These are phyloP conservation scores for Ictalurus punctatus DNA, from an alignment of 2,113 vertebrate species.

Conservation along the genomic window DNA sequence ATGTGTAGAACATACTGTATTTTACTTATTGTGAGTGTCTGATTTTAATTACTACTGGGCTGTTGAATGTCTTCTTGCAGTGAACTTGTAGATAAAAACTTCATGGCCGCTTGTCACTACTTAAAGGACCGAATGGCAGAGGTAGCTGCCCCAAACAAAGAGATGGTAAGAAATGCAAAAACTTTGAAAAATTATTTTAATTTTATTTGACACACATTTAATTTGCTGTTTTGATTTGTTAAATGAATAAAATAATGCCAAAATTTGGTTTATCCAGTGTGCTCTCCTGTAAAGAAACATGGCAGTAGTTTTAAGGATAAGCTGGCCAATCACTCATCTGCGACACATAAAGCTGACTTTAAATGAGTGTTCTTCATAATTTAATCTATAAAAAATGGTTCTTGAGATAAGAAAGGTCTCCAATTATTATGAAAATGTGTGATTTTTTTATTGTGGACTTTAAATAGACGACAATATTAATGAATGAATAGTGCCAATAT, in stretches of 20 bases:
- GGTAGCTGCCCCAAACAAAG: conserved; percentile 77
- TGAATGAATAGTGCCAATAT: neutral
- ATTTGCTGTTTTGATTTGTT: neutral
- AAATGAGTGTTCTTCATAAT: neutral
- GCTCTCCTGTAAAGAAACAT: neutral
- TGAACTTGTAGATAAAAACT: conserved; percentile 81
- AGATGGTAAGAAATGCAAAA: conserved; percentile 77
- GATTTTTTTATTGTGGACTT: neutral
- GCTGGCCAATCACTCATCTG: neutral
- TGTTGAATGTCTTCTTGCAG: conserved; percentile 65
- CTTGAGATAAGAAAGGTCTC: neutral
- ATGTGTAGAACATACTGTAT: neutral
- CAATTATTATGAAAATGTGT: neutral
- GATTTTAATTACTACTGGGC: neutral
- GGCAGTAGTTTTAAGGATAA: neutral
- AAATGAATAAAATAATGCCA: neutral
- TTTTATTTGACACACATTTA: neutral
- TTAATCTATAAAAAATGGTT: neutral
- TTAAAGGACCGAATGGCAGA: conserved; percentile 84
- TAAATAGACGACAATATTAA: neutral
- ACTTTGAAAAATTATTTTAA: too few species aligned
- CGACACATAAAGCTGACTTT: neutral
- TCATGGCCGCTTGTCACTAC: conserved; percentile 81
- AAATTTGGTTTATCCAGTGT: neutral
- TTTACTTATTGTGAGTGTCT: neutral